These are phyloP conservation scores for Gastrophysa polygoni DNA, from an alignment of 2,888 invertebrate genomes.

Conservation along the genomic window DNA sequence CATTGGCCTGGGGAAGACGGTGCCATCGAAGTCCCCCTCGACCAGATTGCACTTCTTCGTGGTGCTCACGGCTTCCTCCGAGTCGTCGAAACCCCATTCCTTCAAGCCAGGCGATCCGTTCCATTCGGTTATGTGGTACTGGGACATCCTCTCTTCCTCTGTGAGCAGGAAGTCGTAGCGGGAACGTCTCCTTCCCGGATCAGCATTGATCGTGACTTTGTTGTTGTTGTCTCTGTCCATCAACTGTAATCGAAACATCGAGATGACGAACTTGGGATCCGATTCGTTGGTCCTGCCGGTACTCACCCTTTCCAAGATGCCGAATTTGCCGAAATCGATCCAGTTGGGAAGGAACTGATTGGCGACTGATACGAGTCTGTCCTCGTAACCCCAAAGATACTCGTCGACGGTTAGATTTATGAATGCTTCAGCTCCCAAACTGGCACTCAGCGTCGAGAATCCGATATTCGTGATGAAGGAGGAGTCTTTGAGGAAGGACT, in stretches of 20 bases:
- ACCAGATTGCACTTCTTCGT: slow-evolving; percentile 69
- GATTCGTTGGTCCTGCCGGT: background rate
- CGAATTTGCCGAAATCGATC: slow-evolving; percentile 81
- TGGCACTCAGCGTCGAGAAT: slow-evolving; percentile 64
- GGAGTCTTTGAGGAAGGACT: slow-evolving; percentile 62
- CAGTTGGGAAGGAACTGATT: slow-evolving; percentile 74
- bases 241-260: slow-evolving; percentile 58
- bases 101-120: slow-evolving; percentile 70
- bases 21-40: slow-evolving; percentile 73
- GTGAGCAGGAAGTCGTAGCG: slow-evolving; percentile 38
- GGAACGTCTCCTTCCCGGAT: slow-evolving; percentile 42
- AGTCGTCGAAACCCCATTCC: slow-evolving; percentile 69
- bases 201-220: slow-evolving; percentile 62
- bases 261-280: background rate
- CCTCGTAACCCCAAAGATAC: slow-evolving; percentile 84
- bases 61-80: slow-evolving; percentile 53
- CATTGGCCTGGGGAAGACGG: slow-evolving; percentile 70
- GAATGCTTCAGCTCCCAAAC: slow-evolving; percentile 67
- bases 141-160: slow-evolving; percentile 47
- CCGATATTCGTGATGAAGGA: slow-evolving; percentile 66
- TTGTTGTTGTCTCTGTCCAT: slow-evolving; percentile 66
- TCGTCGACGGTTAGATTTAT: slow-evolving; percentile 70
- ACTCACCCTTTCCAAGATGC: slow-evolving; percentile 79
- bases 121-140: slow-evolving; percentile 66
- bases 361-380: slow-evolving; percentile 72